Evolutionary conservation across 1,140 invertebrate genomes (phyloP).

Genomic region (Acromyrmex charruanus): DNA sequence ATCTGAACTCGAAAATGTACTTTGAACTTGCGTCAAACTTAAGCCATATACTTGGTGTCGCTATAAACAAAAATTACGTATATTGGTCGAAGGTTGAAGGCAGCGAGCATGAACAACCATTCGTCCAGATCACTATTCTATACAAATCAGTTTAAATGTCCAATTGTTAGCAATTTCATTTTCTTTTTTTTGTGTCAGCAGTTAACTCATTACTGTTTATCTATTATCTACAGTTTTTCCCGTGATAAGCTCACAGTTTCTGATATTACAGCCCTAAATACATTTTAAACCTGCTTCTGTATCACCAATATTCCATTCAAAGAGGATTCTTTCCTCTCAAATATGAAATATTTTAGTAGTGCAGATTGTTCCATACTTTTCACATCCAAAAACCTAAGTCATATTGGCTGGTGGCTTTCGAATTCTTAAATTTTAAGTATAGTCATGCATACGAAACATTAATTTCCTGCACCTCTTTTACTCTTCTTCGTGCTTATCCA

Average conservation of each 20-base stretch:
- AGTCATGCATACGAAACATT: constrained; percentile 43
- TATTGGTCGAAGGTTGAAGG: constrained; percentile 92
- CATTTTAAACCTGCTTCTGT: constrained; percentile 73
- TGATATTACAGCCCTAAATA: constrained; percentile 74
- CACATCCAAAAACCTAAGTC: constrained; percentile 81
- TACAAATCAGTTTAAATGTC: constrained; percentile 3
- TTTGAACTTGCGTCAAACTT: constrained; percentile 86
- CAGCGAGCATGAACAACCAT: constrained; percentile 84
- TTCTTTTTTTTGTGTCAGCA: constrained; percentile 39
- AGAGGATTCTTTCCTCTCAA: constrained; percentile 62
- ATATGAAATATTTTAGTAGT: constrained; percentile 76
- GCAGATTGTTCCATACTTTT: constrained; percentile 72
- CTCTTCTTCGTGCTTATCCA: constrained; percentile 15
- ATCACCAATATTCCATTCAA: constrained; percentile 63
- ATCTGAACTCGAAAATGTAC: constrained; percentile 85
- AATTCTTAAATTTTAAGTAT: constrained; percentile 42
- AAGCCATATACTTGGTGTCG: constrained; percentile 89
- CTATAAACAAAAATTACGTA: constrained; percentile 89
- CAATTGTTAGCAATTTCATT: constrained; percentile 23
- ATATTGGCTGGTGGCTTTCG: constrained; percentile 79
- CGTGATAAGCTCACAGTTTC: constrained; percentile 41
- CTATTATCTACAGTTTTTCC: constrained; percentile 47
- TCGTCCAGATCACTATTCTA: constrained; percentile 1
- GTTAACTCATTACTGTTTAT: constrained; percentile 44
- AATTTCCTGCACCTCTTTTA: constrained; percentile 7